These are phyloP conservation scores for Micropoecilia bifurca DNA, from an alignment of 2,797 vertebrate species.

Conservation along the genomic window DNA sequence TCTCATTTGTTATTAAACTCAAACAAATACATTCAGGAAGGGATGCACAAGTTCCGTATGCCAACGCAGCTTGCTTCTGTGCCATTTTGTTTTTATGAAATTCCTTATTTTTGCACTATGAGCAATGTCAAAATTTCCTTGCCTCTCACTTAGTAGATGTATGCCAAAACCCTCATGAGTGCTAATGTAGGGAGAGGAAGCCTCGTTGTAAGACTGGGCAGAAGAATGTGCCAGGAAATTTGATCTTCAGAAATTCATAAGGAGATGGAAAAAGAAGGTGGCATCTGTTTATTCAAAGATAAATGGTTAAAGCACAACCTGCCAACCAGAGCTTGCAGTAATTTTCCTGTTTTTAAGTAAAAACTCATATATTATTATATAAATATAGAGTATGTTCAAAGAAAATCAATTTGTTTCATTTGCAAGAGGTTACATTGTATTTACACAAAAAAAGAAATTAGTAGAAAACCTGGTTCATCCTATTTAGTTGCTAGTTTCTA, in stretches of 20 bases:
- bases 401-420: background rate
- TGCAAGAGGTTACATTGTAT: conserved; percentile 9
- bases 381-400: conserved; percentile 9
- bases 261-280: conserved; percentile 62
- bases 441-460: background rate
- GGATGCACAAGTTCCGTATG: conserved; percentile 11
- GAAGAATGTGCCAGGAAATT: conserved; percentile 43
- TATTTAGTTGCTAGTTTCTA: conserved; percentile 17
- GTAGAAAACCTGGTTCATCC: background rate
- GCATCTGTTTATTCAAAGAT: conserved; percentile 46
- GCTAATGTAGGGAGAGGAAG: conserved; percentile 59
- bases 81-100: conserved; percentile 33
- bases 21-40: background rate
- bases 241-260: conserved; percentile 48
- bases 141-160: conserved; percentile 46
- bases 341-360: conserved; percentile 3
- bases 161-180: conserved; percentile 57
- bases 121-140: conserved; percentile 17
- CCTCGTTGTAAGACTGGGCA: conserved; percentile 54
- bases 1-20: background rate
- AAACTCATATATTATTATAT: conserved; percentile 1
- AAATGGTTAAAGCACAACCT: conserved; percentile 27
- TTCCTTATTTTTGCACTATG: conserved; percentile 30
- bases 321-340: conserved; percentile 11
- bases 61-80: conserved; percentile 33